phyloP scores from a whole-genome alignment of 2,888 invertebrate species.

The Drosophila kambysellisi region DNA sequence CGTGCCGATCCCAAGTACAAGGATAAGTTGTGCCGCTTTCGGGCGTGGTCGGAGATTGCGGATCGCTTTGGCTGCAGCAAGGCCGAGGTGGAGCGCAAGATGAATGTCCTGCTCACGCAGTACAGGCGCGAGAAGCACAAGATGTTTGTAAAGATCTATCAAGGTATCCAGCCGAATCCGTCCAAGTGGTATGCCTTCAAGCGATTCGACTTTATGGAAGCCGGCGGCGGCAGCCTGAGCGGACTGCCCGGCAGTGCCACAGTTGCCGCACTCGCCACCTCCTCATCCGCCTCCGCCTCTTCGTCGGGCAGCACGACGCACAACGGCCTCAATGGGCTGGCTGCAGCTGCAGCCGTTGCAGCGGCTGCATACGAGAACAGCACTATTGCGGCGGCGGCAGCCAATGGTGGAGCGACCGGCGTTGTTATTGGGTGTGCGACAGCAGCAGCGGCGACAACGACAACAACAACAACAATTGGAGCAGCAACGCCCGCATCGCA shows the following conservation, averaged over 20 bases:
- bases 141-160: slow-evolving; percentile 83
- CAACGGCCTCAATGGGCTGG: slow-evolving; percentile 74
- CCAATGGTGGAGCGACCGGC: slow-evolving; percentile 66
- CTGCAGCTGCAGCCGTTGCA: slow-evolving; percentile 69
- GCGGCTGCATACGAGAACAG: slow-evolving; percentile 70
- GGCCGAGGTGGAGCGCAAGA: slow-evolving; percentile 84
- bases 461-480: slow-evolving; percentile 42
- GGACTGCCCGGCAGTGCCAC: slow-evolving; percentile 45
- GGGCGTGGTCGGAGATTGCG: slow-evolving; percentile 84
- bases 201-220: slow-evolving; percentile 84
- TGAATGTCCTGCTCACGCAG: slow-evolving; percentile 84
- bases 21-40: slow-evolving; percentile 84
- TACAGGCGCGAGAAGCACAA: slow-evolving; percentile 84
- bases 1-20: slow-evolving; percentile 84
- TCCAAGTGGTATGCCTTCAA: slow-evolving; percentile 85
- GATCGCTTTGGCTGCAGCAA: slow-evolving; percentile 84
- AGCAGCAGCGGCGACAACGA: slow-evolving; percentile 27
- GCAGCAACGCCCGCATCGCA: slow-evolving; percentile 71
- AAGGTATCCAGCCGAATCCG: slow-evolving; percentile 84
- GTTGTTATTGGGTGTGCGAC: slow-evolving; percentile 30
- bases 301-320: slow-evolving; percentile 47
- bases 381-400: slow-evolving; percentile 69
- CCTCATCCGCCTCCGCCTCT: slow-evolving; percentile 40
- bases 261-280: slow-evolving; percentile 33
- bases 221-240: slow-evolving; percentile 78